A percentile compares a stretch with the other conserved stretches of the same genome.
Conservation (phyloP, 2,888 invertebrate species). For the Drosophila anomelani region DNA sequence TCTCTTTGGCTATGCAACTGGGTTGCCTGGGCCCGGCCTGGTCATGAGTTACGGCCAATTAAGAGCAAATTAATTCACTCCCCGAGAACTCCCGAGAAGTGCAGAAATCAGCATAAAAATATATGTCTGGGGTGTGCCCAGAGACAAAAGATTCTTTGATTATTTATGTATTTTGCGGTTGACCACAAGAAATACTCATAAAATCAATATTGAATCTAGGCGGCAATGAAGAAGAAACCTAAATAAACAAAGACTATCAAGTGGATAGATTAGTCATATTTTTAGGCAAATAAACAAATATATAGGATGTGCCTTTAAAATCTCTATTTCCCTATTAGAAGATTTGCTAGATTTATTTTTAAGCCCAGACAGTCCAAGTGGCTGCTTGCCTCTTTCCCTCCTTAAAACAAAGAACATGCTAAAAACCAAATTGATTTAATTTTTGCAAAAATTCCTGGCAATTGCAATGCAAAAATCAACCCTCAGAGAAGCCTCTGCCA, state of each 20-base stretch:
- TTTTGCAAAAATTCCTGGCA: slow-evolving; percentile 30
- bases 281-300: neutral
- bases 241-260: neutral
- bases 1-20: slow-evolving; percentile 40
- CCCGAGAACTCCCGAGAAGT: slow-evolving; percentile 8
- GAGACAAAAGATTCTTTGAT: slow-evolving; percentile 32
- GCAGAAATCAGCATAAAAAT: slow-evolving; percentile 28
- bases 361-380: slow-evolving; percentile 15
- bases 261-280: neutral
- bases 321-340: neutral
- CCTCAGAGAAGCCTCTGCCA: slow-evolving; percentile 4
- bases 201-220: slow-evolving; percentile 15
- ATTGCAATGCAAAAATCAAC: slow-evolving; percentile 42
- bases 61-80: slow-evolving; percentile 41
- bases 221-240: neutral
- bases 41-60: slow-evolving; percentile 29
- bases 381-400: neutral
- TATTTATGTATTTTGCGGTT: slow-evolving; percentile 10
- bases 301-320: neutral
- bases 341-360: neutral
- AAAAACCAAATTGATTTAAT: slow-evolving; percentile 54
- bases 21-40: slow-evolving; percentile 10
- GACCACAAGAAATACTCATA: slow-evolving; percentile 15
- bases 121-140: slow-evolving; percentile 20
- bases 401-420: slow-evolving; percentile 33